phyloP scores from a whole-genome alignment of 2,113 vertebrate genomes.

The Prunella fulvescens region DNA sequence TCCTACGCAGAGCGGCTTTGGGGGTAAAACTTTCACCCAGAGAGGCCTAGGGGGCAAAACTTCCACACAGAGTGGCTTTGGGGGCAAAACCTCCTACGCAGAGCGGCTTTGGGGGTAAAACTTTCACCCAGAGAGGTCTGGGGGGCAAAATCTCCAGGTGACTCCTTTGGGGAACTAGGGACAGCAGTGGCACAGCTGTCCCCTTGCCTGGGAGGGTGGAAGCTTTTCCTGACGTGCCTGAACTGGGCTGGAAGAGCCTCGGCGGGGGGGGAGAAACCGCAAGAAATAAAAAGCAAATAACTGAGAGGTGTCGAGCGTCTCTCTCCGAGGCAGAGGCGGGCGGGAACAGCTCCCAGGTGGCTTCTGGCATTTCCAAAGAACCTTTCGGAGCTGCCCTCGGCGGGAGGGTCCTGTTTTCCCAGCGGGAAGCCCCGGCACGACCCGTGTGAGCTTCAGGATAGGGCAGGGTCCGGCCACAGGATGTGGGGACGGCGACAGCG shows the following conservation, averaged over 20 bases:
- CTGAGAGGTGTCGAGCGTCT: not conserved
- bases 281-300: not conserved
- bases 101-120: not conserved
- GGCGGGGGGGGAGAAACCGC: rapidly evolving
- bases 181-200: not conserved
- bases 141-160: not conserved
- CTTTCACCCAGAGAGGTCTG: rapidly evolving
- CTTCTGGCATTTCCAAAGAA: not conserved
- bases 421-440: not conserved
- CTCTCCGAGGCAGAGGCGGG: not conserved
- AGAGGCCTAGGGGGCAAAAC: not conserved
- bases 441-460: not conserved
- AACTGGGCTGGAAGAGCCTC: not conserved
- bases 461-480: conserved; percentile 21
- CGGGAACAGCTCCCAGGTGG: not conserved
- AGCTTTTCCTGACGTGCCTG: not conserved
- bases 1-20: not conserved
- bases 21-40: not conserved
- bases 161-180: rapidly evolving
- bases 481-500: not conserved
- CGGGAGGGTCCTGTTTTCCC: not conserved
- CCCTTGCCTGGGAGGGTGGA: not conserved
- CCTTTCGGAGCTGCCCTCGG: rapidly evolving
- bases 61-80: not conserved
- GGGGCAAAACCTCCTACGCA: not conserved